phyloP scores from a whole-genome alignment of 2,797 vertebrate species.

The Odontamblyopus rebecca region DNA sequence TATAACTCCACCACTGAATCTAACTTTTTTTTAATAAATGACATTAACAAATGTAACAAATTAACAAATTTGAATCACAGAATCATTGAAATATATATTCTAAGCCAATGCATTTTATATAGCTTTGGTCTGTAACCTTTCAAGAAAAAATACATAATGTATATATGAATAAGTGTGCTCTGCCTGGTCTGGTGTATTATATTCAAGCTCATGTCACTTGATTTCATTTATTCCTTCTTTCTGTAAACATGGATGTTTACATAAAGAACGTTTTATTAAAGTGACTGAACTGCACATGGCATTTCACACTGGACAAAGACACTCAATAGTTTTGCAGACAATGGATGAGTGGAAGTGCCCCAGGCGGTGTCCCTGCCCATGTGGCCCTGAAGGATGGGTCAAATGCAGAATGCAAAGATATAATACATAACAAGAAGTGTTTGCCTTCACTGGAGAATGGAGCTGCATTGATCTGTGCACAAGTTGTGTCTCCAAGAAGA shows the following conservation, averaged over 20 bases:
- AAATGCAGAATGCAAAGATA: too few species aligned
- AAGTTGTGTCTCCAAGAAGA: too few species aligned
- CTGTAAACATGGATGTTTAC: background rate
- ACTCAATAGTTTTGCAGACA: background rate
- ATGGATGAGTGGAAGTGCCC: background rate
- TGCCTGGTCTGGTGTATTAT: background rate
- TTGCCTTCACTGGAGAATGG: too few species aligned
- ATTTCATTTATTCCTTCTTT: background rate
- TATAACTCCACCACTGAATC: background rate
- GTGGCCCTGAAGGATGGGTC: too few species aligned
- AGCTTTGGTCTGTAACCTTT: background rate
- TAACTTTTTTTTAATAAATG: background rate
- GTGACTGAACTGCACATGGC: background rate
- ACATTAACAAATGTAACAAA: too few species aligned
- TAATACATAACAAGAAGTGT: too few species aligned
- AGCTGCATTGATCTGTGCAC: too few species aligned
- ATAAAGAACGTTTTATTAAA: background rate
- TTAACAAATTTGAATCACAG: background rate
- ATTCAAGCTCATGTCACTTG: background rate
- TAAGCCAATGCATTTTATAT: background rate
- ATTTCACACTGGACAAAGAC: slow-evolving; percentile 29
- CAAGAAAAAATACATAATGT: background rate
- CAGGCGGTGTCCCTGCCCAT: background rate
- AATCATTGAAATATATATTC: background rate
- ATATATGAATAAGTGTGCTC: background rate